A percentile compares a stretch with the other conserved stretches of the same genome.
Conservation (phyloP, 1,140 invertebrate genomes). For the Drosophila elegans region DNA sequence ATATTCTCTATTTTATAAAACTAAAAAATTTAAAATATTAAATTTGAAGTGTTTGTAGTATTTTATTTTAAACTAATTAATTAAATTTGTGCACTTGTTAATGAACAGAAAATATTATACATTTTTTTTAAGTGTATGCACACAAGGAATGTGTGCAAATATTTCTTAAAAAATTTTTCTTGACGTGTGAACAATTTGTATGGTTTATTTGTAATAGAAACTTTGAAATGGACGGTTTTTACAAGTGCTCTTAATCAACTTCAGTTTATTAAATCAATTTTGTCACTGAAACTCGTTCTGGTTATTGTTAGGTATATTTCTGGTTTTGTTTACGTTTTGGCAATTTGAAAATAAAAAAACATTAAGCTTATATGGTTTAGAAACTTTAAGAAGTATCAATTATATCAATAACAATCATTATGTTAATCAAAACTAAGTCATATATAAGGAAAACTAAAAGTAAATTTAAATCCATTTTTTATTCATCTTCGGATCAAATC, state of each 20-base stretch:
- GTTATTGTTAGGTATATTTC: neutral
- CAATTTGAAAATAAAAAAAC: neutral
- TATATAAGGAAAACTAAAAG: too few species aligned
- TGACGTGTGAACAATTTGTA: constrained; percentile 6
- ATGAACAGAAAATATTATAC: neutral
- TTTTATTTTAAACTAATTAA: too few species aligned
- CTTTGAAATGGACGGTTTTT: neutral
- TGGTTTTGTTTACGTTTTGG: neutral
- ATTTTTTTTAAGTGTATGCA: neutral
- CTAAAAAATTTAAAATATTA: too few species aligned
- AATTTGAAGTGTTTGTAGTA: too few species aligned
- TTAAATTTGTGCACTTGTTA: too few species aligned
- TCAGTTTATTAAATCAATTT: constrained; percentile 1
- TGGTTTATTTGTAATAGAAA: constrained; percentile 3
- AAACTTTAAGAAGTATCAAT: too few species aligned
- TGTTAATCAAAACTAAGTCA: too few species aligned
- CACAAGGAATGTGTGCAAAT: neutral
- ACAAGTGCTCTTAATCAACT: neutral
- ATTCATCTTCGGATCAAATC: too few species aligned
- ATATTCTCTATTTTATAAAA: too few species aligned
- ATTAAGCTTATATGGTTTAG: too few species aligned
- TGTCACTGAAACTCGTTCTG: neutral
- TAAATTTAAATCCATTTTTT: too few species aligned
- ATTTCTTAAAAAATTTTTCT: neutral
- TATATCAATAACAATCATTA: too few species aligned